A percentile compares a stretch with the other conserved stretches of the same genome.
Conservation (phyloP, 2,797 vertebrate genomes). For the Apodemus agrarius region DNA sequence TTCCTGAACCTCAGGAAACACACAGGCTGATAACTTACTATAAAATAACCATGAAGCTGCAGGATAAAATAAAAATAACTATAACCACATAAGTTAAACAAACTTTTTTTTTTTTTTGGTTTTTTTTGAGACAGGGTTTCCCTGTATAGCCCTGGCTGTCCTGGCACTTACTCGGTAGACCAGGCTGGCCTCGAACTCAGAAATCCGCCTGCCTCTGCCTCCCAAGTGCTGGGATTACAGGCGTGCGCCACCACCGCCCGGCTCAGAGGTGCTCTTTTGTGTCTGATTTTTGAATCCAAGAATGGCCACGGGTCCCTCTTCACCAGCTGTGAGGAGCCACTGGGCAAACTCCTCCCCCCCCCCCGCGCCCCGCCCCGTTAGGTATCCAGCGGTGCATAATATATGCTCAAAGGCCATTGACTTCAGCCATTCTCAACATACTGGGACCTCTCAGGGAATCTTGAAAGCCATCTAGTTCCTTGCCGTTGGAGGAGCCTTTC, state of each 20-base stretch:
- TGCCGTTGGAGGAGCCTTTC: too few relatives aligned
- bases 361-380: too few relatives aligned
- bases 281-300: background rate
- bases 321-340: accelerated
- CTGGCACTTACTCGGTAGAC: too few relatives aligned
- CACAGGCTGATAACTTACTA: background rate
- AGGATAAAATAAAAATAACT: background rate
- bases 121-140: too few relatives aligned
- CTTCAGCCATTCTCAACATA: background rate
- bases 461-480: background rate
- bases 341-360: background rate
- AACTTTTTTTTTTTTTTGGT: background rate
- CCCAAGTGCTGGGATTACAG: too few relatives aligned
- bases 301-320: background rate
- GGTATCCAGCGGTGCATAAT: too few relatives aligned
- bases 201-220: too few relatives aligned
- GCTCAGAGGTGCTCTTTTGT: background rate
- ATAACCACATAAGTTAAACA: background rate
- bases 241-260: too few relatives aligned
- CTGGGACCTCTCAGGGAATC: background rate
- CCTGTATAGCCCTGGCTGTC: too few relatives aligned
- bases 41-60: background rate
- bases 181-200: too few relatives aligned
- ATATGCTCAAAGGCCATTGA: background rate
- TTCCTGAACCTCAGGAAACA: background rate